These are phyloP conservation scores for Cervus canadensis DNA, from an alignment of 2,113 vertebrate genomes.

Conservation along the genomic window DNA sequence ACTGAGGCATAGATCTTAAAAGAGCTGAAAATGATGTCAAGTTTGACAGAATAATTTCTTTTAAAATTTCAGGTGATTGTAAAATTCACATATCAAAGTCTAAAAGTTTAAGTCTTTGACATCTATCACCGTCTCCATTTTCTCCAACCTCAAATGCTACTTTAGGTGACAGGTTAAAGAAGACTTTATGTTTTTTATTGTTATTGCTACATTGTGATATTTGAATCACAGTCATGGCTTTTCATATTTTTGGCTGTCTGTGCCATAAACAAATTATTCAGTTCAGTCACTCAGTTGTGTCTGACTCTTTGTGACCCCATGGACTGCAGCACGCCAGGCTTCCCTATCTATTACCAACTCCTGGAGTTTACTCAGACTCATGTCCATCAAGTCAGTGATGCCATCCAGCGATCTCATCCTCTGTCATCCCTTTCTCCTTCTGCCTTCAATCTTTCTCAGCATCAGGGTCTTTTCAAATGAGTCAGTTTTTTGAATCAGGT, in stretches of 20 bases:
- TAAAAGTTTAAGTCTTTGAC: neutral
- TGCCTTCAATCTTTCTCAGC: neutral
- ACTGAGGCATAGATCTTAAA: neutral
- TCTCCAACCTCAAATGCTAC: neutral
- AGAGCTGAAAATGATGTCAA: neutral
- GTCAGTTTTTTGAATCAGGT: neutral
- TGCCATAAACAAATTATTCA: neutral
- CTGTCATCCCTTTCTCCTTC: neutral
- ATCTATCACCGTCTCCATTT: neutral
- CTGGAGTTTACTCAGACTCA: neutral
- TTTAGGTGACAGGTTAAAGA: neutral
- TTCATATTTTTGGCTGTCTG: neutral
- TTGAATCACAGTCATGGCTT: neutral
- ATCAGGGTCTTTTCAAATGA: neutral
- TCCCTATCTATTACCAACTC: neutral
- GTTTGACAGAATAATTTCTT: neutral
- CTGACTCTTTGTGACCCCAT: neutral
- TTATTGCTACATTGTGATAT: neutral
- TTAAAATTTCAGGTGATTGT: neutral
- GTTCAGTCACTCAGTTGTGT: neutral
- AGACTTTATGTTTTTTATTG: neutral
- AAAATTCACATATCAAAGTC: neutral
- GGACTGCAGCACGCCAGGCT: neutral
- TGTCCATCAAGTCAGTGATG: neutral
- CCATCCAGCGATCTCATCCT: neutral